Base-by-base conservation (phyloP, 2,113 vertebrate species). In the Neolamprologus hecqui region DNA sequence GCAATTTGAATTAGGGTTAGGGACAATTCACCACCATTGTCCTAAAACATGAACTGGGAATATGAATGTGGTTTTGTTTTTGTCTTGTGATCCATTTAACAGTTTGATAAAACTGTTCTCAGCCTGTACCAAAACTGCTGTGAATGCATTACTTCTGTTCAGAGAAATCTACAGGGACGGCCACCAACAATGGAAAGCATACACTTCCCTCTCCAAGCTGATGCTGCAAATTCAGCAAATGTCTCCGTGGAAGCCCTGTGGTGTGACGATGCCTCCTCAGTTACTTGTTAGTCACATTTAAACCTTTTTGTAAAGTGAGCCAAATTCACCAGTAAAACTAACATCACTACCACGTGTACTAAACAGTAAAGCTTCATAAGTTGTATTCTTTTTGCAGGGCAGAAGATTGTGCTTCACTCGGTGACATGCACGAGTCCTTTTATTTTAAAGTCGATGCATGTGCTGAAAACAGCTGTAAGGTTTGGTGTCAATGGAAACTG, bases 331-430 rank as follows among this genome's bases (percentile, higher is more conserved):
- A 54, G 51, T 54, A 54, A 54, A 21, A 1, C 51, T 0, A 54
- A 11, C 51, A 0, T 54, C 0, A 54, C n/a, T 54, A 21, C 51
- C 51, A 54, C 5, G 2, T 21, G 51, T 21, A 6, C 51, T 54
- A 11, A 54, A 54, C n/a, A 54, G 51, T 0, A 54, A 54, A 6
- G 51, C 51, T 54, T 54, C 51, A 21, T 21, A 54, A 54, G 51
- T 54, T 54, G 51, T 53, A 6, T 53, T 53, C 2, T 0, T n/a
- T 53, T 0, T 53, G 51, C 51, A 53, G 51, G 19, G 19, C 51
- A 53, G 51, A 53, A 53, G 5, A 53, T 53, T 53, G 6, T 53
- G 51, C 51, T 53, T 53, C 19, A 53, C 9, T 11, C 0, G 0
- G 19, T 53, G 9, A 53, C 51, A 53, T 54, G n/a, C 51, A 53